phyloP scores from a whole-genome alignment of 2,888 invertebrate genomes.

The Eumerus sabulonum region DNA sequence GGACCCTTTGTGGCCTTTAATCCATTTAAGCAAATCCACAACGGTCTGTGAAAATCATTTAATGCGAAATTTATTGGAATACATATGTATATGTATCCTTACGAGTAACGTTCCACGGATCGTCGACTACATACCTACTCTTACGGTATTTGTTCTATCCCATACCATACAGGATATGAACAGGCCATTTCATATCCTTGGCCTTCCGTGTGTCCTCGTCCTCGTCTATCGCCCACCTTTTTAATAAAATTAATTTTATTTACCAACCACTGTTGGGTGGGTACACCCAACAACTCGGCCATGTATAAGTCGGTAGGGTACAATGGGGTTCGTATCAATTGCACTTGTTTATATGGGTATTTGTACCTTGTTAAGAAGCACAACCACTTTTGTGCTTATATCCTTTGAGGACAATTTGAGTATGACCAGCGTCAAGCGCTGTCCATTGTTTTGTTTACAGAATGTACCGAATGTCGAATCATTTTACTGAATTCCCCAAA shows the following conservation, averaged over 20 bases:
- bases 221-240: slow-evolving; percentile 44
- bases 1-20: slow-evolving; percentile 17
- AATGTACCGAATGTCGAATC: slow-evolving; percentile 64
- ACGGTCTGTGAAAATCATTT: slow-evolving; percentile 53
- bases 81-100: too few relatives aligned
- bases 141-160: too few relatives aligned
- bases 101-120: slow-evolving; percentile 6
- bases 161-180: too few relatives aligned
- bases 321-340: slow-evolving; percentile 53
- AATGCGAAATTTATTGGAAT: slow-evolving; percentile 45
- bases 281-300: slow-evolving; percentile 16
- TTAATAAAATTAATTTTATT: slow-evolving; percentile 68
- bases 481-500: slow-evolving; percentile 57
- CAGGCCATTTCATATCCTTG: not conserved
- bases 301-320: slow-evolving; percentile 30
- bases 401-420: slow-evolving; percentile 27
- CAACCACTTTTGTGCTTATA: slow-evolving; percentile 3
- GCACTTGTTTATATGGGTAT: slow-evolving; percentile 51
- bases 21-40: slow-evolving; percentile 39
- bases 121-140: not conserved
- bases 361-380: slow-evolving; percentile 46
- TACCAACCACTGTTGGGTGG: slow-evolving; percentile 47
- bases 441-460: slow-evolving; percentile 40
- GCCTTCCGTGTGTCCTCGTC: slow-evolving; percentile 3
- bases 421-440: slow-evolving; percentile 47